These are phyloP conservation scores for Scyliorhinus canicula DNA, from an alignment of 2,797 vertebrate species.

Conservation along the genomic window DNA sequence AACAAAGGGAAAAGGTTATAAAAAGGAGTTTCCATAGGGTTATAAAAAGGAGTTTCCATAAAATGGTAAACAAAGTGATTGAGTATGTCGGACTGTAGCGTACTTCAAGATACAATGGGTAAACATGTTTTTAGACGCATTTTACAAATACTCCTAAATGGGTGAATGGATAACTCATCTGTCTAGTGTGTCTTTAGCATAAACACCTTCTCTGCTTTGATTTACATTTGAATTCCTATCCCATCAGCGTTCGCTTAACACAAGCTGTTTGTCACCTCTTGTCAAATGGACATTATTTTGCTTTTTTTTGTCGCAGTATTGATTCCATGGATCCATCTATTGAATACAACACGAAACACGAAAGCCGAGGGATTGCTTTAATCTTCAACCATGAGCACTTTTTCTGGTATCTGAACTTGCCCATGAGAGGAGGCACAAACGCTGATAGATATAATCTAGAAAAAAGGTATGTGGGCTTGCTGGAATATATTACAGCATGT, in stretches of 20 bases:
- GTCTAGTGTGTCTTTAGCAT: not conserved
- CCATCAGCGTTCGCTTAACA: not conserved
- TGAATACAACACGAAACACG: slow-evolving; percentile 80
- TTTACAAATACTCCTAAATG: not conserved
- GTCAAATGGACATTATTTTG: not conserved
- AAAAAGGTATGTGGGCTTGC: slow-evolving; percentile 58
- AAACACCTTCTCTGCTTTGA: not conserved
- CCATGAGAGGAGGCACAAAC: slow-evolving; percentile 63
- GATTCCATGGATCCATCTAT: slow-evolving; percentile 63
- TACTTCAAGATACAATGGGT: slow-evolving; percentile 3
- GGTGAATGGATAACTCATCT: not conserved
- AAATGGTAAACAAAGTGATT: not conserved
- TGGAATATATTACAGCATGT: not conserved
- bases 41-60: not conserved
- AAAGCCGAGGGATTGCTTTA: slow-evolving; percentile 72
- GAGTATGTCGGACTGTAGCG: too few relatives aligned
- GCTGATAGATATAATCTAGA: slow-evolving; percentile 68
- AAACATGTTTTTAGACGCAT: not conserved
- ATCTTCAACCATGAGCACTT: slow-evolving; percentile 92
- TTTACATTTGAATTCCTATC: not conserved
- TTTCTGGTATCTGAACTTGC: slow-evolving; percentile 66
- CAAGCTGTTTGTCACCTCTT: not conserved
- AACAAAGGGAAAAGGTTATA: not conserved
- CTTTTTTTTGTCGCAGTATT: slow-evolving; percentile 43
- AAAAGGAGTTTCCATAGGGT: not conserved